These are phyloP conservation scores for Gallinago stenura DNA, from an alignment of 2,797 vertebrate genomes.

Conservation along the genomic window DNA sequence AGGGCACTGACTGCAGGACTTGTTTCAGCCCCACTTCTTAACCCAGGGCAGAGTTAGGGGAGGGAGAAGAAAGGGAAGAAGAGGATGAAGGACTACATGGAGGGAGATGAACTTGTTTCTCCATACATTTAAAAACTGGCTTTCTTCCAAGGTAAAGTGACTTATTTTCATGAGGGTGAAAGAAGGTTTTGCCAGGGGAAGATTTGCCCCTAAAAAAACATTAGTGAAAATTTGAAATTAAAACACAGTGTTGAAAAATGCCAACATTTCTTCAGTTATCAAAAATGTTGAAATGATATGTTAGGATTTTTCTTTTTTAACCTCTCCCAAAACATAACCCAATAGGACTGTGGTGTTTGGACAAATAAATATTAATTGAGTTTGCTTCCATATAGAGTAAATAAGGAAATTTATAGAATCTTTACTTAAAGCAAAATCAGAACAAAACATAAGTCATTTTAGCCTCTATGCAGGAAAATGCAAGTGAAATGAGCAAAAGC, in stretches of 20 bases:
- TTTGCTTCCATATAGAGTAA: not conserved
- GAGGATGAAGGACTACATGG: not conserved
- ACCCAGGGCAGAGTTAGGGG: not conserved
- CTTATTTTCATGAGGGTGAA: not conserved
- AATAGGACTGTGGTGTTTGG: not conserved
- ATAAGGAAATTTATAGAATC: slow-evolving; percentile 17
- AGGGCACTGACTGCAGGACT: not conserved
- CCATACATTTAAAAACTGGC: not conserved
- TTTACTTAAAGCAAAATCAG: slow-evolving; percentile 15
- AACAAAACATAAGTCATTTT: not conserved
- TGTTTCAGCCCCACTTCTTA: not conserved
- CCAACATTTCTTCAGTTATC: not conserved
- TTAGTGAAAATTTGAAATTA: not conserved
- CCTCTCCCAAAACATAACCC: not conserved
- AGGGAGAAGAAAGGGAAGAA: not conserved
- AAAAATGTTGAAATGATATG: not conserved
- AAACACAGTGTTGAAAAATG: not conserved
- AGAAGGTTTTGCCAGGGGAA: not conserved
- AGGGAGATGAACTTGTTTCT: not conserved
- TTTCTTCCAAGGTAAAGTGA: not conserved
- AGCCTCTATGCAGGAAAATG: slow-evolving; percentile 18
- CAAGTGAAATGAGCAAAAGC: slow-evolving; percentile 16
- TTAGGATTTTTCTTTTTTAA: not conserved
- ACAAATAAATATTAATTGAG: slow-evolving; percentile 48
- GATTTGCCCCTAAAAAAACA: not conserved